Conservation (phyloP, 2,113 vertebrate genomes). For the Epinephelus fuscoguttatus region DNA sequence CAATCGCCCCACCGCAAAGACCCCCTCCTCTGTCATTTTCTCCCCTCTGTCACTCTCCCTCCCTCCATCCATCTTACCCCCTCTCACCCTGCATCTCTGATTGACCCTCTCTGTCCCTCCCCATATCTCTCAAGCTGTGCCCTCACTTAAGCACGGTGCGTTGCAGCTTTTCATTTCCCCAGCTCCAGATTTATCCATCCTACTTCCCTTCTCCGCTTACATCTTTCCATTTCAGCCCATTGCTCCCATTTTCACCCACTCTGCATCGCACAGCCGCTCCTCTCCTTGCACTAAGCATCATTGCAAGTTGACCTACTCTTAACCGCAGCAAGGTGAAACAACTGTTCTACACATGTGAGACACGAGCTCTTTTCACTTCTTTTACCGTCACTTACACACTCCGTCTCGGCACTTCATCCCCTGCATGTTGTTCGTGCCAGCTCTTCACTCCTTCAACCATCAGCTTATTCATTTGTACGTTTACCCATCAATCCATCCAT, state of each 20-base stretch:
- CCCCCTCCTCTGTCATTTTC: slow-evolving; percentile 57
- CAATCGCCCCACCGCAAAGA: slow-evolving; percentile 70
- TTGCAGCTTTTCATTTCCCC: slow-evolving; percentile 56
- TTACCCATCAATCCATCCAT: slow-evolving; percentile 44
- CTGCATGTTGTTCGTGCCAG: background rate
- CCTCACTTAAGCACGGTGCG: slow-evolving; percentile 61
- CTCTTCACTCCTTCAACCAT: slow-evolving; percentile 9
- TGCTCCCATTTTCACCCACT: slow-evolving; percentile 68
- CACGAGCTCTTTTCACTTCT: slow-evolving; percentile 42
- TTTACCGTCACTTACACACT: background rate
- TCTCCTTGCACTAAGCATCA: slow-evolving; percentile 59
- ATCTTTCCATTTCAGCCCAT: slow-evolving; percentile 63
- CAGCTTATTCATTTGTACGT: slow-evolving; percentile 41
- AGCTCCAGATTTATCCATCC: slow-evolving; percentile 60
- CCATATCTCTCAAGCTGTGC: slow-evolving; percentile 48
- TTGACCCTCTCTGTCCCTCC: slow-evolving; percentile 62
- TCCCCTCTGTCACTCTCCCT: slow-evolving; percentile 58
- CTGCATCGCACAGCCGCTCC: slow-evolving; percentile 44
- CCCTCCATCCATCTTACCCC: slow-evolving; percentile 42
- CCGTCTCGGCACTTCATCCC: slow-evolving; percentile 4
- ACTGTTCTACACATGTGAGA: slow-evolving; percentile 61
- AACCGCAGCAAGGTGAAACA: slow-evolving; percentile 66
- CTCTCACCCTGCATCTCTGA: slow-evolving; percentile 59
- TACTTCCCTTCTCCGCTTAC: slow-evolving; percentile 31
- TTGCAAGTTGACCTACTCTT: slow-evolving; percentile 73